Evolutionary conservation across 1,140 invertebrate genomes (phyloP).

Genomic region (Sycophaga agraensis): DNA sequence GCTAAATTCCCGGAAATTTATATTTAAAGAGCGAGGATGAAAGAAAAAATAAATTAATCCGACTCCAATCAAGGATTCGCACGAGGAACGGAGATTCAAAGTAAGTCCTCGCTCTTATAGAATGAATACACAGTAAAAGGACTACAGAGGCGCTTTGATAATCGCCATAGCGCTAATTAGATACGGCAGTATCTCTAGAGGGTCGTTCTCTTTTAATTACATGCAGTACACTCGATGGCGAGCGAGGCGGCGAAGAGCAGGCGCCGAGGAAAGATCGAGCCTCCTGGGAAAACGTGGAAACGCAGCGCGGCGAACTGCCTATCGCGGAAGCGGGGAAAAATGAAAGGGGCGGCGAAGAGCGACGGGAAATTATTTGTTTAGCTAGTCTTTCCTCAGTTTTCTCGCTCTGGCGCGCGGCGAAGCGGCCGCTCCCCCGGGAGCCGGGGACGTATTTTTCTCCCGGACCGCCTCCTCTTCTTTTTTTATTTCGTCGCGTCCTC

Average conservation of each 20-base stretch:
- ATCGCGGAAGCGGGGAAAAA: neutral
- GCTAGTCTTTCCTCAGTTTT: neutral
- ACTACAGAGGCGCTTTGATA: slow-evolving; percentile 4
- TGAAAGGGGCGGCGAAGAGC: neutral
- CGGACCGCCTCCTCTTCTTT: slow-evolving; percentile 26
- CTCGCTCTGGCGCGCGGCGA: slow-evolving; percentile 12
- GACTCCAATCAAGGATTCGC: neutral
- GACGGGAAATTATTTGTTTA: slow-evolving; percentile 19
- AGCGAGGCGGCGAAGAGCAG: too few species aligned
- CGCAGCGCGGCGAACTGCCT: neutral
- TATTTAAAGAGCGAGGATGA: too few species aligned
- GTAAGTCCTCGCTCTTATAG: neutral
- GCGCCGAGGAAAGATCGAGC: neutral
- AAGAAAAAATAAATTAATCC: neutral
- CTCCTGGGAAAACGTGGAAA: slow-evolving; percentile 28
- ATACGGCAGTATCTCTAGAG: slow-evolving; percentile 27
- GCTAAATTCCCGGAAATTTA: too few species aligned
- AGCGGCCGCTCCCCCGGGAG: neutral
- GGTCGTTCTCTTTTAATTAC: slow-evolving; percentile 50
- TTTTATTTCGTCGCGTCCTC: slow-evolving; percentile 43
- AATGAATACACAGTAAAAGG: neutral
- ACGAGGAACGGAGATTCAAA: slow-evolving; percentile 1
- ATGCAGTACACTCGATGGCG: neutral
- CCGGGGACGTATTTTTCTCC: slow-evolving; percentile 9
- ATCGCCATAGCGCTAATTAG: slow-evolving; percentile 21